Conservation (phyloP, 2,888 invertebrate species). For the Reticulitermes lucifugus region DNA sequence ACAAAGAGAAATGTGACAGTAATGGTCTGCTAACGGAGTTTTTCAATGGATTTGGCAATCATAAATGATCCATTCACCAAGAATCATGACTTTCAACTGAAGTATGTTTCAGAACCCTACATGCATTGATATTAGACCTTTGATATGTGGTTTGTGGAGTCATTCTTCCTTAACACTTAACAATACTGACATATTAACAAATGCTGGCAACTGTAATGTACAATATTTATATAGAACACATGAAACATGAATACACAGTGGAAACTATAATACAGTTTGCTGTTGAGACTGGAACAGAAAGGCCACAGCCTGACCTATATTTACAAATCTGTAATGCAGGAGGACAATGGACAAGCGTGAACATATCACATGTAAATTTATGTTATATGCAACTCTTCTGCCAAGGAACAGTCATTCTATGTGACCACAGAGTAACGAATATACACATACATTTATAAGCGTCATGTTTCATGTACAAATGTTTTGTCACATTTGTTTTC, state of each 20-base stretch:
- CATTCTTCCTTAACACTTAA: not conserved
- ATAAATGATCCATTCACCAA: not conserved
- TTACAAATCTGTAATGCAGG: not conserved
- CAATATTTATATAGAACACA: slow-evolving; percentile 17
- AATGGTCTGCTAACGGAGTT: not conserved
- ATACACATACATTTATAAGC: slow-evolving; percentile 48
- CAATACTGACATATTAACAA: not conserved
- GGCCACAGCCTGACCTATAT: not conserved
- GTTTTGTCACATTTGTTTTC: slow-evolving; percentile 32
- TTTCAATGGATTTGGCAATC: not conserved
- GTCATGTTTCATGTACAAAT: slow-evolving; percentile 52
- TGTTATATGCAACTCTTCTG: slow-evolving; percentile 30
- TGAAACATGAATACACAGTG: slow-evolving; percentile 12
- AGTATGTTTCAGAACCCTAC: not conserved
- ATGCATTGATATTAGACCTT: not conserved
- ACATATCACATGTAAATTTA: slow-evolving; percentile 15
- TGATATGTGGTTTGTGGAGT: not conserved
- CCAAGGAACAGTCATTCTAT: slow-evolving; percentile 32
- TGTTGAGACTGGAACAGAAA: not conserved
- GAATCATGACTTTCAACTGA: not conserved
- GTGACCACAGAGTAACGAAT: slow-evolving; percentile 17
- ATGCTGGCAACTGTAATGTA: not conserved
- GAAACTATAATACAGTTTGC: not conserved
- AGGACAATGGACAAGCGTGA: not conserved
- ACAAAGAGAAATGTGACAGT: not conserved